These are phyloP conservation scores for Cyclopterus lumpus DNA, from an alignment of 2,797 vertebrate genomes.

Conservation along the genomic window DNA sequence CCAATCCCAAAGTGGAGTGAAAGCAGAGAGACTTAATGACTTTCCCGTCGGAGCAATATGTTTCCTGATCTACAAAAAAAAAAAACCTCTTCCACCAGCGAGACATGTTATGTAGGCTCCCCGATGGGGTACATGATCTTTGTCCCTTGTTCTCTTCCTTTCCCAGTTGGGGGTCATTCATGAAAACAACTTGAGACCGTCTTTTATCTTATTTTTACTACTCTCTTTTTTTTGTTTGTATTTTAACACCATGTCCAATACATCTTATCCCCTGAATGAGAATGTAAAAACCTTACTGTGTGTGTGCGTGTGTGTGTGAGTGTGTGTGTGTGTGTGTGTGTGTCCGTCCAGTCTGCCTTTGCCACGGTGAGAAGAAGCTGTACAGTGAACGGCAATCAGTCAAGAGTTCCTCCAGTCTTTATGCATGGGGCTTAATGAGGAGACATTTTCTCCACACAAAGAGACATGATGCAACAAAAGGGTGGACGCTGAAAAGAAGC, in stretches of 20 bases:
- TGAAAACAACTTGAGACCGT: constrained; percentile 71
- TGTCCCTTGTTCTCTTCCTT: constrained; percentile 64
- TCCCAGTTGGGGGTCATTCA: constrained; percentile 75
- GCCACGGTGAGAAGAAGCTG: constrained; percentile 59
- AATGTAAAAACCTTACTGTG: constrained; percentile 48
- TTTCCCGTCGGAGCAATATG: constrained; percentile 31
- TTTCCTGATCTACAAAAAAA: constrained; percentile 53
- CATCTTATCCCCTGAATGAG: constrained; percentile 65
- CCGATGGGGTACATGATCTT: constrained; percentile 64
- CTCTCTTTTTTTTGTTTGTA: constrained; percentile 55
- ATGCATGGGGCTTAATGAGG: constrained; percentile 81
- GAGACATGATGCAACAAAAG: constrained; percentile 80
- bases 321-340: constrained; percentile 33
- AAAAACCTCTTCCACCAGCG: constrained; percentile 45
- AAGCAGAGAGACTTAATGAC: constrained; percentile 35
- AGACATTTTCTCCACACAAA: constrained; percentile 74
- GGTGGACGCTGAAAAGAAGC: constrained; percentile 73
- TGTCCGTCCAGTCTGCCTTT: constrained; percentile 42
- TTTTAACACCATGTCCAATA: constrained; percentile 71
- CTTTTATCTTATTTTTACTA: constrained; percentile 59
- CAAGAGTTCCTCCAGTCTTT: constrained; percentile 80
- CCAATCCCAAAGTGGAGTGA: constrained; percentile 28
- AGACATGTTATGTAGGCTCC: constrained; percentile 61
- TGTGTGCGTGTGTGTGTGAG: constrained; percentile 38
- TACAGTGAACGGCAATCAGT: constrained; percentile 77